Conservation (phyloP, 1,140 invertebrate genomes). For the Drosophila nasuta region DNA sequence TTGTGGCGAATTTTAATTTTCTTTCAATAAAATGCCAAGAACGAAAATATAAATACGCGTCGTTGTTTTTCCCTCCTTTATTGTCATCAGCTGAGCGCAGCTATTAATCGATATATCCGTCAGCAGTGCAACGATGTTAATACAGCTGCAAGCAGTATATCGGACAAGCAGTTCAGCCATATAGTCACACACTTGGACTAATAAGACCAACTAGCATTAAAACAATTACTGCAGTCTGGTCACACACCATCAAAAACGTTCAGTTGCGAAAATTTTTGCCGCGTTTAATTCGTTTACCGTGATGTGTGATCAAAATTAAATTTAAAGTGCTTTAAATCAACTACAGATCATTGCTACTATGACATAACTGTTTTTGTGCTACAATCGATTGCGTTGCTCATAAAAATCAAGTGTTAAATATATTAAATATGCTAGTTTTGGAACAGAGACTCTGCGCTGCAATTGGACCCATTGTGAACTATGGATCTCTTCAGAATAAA, state of each 20-base stretch:
- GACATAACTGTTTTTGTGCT: neutral
- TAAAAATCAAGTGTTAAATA: constrained; percentile 1
- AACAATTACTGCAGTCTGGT: neutral
- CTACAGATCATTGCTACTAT: neutral
- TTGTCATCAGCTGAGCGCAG: neutral
- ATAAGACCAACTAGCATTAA: constrained; percentile 1
- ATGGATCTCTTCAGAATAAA: neutral
- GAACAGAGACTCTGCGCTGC: neutral
- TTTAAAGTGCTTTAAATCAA: neutral
- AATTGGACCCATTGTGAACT: neutral
- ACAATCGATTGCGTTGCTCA: neutral
- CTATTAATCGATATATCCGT: neutral
- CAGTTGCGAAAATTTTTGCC: constrained; percentile 1
- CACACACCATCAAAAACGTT: neutral
- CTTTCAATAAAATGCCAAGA: constrained; percentile 8
- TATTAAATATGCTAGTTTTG: neutral
- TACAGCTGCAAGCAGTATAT: neutral
- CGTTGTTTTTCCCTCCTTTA: constrained; percentile 46
- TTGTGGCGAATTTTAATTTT: constrained; percentile 10
- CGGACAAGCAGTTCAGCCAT: neutral
- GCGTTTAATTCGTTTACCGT: neutral
- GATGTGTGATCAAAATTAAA: neutral
- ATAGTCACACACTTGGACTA: neutral
- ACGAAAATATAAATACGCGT: constrained; percentile 24
- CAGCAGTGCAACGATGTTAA: neutral